Base-by-base conservation (phyloP, 35 echinoderm and acorn worm species). In the Apostichopus californicus region DNA sequence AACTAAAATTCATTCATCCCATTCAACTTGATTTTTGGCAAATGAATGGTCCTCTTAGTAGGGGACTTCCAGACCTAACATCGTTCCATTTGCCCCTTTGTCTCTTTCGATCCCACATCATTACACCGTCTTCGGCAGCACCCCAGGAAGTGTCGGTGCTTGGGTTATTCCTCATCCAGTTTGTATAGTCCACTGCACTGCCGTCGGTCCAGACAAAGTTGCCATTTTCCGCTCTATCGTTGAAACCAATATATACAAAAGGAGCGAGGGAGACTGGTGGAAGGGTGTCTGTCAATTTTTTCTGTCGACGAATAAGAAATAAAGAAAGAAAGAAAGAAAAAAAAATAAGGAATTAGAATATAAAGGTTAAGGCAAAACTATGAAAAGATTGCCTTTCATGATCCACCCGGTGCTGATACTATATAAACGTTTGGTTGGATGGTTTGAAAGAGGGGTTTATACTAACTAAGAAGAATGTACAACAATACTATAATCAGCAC, bases 91-190 rank as follows among this genome's bases (percentile, higher is more conserved):
- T 12, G 2, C 80, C 80, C 55, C 6, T 55, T 68, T 68, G 64
- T n/a, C 55, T 83, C 25, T 83, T 83, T 20, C 80, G 46, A 56
- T 83, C 80, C 80, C 80, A 83, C 46, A 83, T 83, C 14, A 83
- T 55, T 4, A 83, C 80, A 55, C 34, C 80, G 25, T 83, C 55
- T 83, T 83, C 80, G 55, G 55, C n/a, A 54, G 46, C 1, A 0
- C 80, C 80, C 9, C 34, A 17, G 11, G 3, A 11, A 17, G 11
- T 17, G 25, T 56, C 80, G n/a, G 80, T 55, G 10, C 80, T 83
- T 9, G 80, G 80, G 80, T 83, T 83, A 34, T 83, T 83, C 25
- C 80, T 54, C 80, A 83, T 83, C 80, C 80, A 83, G 80, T 83
- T 83, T 6, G 14, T 17, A 56, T 83, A 83, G 55, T 83, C 80